phyloP scores from a whole-genome alignment of 2,888 invertebrate species.

The Synanthedon vespiformis region DNA sequence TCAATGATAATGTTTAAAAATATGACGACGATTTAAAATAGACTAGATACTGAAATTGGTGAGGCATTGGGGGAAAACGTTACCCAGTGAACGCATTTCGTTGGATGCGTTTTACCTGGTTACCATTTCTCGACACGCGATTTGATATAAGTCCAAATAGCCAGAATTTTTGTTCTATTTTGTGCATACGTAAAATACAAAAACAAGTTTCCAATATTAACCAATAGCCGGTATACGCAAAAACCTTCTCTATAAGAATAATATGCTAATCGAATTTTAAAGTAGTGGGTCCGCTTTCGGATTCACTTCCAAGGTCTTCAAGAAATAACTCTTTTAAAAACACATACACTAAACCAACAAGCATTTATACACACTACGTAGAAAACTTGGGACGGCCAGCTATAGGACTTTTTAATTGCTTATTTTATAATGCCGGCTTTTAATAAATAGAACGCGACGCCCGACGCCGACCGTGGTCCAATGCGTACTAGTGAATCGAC shows the following conservation, averaged over 20 bases:
- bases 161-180: not conserved
- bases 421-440: constrained; percentile 32
- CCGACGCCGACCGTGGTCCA: constrained; percentile 28
- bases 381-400: constrained; percentile 42
- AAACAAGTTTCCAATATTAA: not conserved
- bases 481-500: constrained; percentile 50
- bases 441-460: constrained; percentile 19
- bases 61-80: not conserved
- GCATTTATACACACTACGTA: constrained; percentile 6
- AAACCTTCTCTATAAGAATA: constrained; percentile 15
- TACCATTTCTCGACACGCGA: constrained; percentile 26
- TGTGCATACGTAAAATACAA: not conserved
- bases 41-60: too few relatives aligned
- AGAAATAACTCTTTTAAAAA: constrained; percentile 15
- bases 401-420: constrained; percentile 33
- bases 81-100: not conserved
- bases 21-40: too few relatives aligned
- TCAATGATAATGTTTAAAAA: too few relatives aligned
- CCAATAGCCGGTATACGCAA: constrained; percentile 1
- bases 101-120: constrained; percentile 13
- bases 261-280: constrained; percentile 1
- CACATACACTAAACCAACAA: constrained; percentile 21
- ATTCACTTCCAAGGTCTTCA: constrained; percentile 19
- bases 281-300: constrained; percentile 5
- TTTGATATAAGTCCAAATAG: constrained; percentile 6